A percentile compares a stretch with the other conserved stretches of the same genome.
These are phyloP conservation scores for Stenolophus ochropezus DNA, from an alignment of 2,888 invertebrate genomes.

Conservation along the genomic window DNA sequence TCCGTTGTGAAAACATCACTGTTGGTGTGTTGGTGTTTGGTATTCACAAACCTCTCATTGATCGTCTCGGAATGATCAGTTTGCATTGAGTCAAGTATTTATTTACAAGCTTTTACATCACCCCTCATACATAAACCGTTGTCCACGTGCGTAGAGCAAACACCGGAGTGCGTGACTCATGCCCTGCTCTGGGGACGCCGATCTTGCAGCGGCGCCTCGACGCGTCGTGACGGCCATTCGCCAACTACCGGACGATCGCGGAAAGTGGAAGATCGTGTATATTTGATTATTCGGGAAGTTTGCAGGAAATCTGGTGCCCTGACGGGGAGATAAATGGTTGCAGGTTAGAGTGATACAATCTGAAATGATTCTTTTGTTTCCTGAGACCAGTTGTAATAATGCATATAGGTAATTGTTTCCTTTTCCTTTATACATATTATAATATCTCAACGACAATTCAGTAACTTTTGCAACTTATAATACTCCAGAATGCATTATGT, in stretches of 20 bases:
- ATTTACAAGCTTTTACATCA: neutral
- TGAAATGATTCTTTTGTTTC: too few species aligned
- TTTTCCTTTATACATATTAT: too few species aligned
- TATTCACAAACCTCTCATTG: too few species aligned
- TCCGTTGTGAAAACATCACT: too few species aligned
- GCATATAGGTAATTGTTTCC: too few species aligned
- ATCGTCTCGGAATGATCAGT: neutral
- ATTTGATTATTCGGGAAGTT: constrained; percentile 13
- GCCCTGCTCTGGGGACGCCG: constrained; percentile 12
- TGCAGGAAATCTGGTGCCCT: neutral
- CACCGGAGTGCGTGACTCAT: neutral
- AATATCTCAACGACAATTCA: too few species aligned
- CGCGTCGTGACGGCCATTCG: neutral
- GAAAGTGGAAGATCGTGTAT: constrained; percentile 6
- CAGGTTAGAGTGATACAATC: too few species aligned
- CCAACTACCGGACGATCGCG: neutral
- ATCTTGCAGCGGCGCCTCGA: neutral
- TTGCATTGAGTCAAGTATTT: neutral
- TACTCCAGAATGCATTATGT: too few species aligned
- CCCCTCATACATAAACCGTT: neutral
- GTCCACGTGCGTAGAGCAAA: constrained; percentile 30
- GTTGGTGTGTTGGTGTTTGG: too few species aligned
- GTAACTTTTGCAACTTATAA: too few species aligned
- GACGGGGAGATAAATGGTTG: too few species aligned
- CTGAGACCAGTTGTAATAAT: too few species aligned